Evolutionary conservation across 2,113 vertebrate genomes (phyloP).

Genomic region (Limnothrissa miodon): DNA sequence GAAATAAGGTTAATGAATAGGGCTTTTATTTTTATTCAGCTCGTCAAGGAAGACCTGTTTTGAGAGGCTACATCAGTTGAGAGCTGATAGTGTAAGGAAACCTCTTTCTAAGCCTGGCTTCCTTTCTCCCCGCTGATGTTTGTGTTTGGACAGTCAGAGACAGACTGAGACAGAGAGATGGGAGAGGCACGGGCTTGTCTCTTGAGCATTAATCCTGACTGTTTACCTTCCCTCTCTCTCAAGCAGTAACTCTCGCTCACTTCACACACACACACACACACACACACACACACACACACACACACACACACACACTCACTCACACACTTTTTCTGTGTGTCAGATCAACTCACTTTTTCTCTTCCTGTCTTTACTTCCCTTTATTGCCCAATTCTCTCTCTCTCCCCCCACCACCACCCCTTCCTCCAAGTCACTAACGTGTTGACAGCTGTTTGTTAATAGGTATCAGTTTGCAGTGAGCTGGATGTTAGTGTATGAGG

Average conservation of each 20-base stretch:
- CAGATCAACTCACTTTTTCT: constrained; percentile 43
- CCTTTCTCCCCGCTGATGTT: constrained; percentile 49
- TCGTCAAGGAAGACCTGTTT: constrained; percentile 24
- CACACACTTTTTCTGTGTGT: constrained; percentile 47
- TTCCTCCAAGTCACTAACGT: constrained; percentile 65
- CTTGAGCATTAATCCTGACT: constrained; percentile 59
- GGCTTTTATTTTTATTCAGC: background rate
- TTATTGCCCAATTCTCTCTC: constrained; percentile 41
- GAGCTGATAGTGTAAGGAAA: constrained; percentile 33
- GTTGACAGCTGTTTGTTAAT: constrained; percentile 74
- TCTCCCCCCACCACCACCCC: constrained; percentile 47
- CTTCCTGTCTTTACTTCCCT: background rate
- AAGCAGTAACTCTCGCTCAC: constrained; percentile 34
- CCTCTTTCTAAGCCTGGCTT: constrained; percentile 19
- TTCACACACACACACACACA: constrained; percentile 46
- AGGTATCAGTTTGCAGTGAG: constrained; percentile 69
- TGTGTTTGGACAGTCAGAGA: constrained; percentile 53
- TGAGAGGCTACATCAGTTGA: constrained; percentile 45
- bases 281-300: constrained; percentile 49
- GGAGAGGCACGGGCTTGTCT: constrained; percentile 50
- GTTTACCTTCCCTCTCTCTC: constrained; percentile 57
- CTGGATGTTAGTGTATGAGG: constrained; percentile 71
- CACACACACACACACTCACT: constrained; percentile 48
- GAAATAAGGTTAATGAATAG: background rate
- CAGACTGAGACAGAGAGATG: constrained; percentile 36